phyloP scores from a whole-genome alignment of 2,113 vertebrate species.

The Cynoglossus semilaevis region DNA sequence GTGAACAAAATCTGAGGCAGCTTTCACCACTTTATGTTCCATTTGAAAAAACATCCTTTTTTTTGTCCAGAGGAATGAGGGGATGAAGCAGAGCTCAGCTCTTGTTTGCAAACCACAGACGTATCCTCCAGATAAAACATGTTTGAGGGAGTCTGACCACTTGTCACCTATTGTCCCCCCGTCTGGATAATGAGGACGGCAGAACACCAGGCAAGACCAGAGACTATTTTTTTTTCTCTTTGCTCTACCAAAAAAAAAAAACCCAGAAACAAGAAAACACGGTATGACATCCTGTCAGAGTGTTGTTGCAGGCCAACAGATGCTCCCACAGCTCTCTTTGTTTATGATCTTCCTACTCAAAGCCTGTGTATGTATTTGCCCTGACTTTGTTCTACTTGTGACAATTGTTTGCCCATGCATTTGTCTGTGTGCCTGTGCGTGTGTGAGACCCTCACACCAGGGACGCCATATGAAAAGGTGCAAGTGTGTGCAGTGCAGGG shows the following conservation, averaged over 20 bases:
- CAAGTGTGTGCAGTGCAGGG: slow-evolving; percentile 11
- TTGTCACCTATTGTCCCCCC: slow-evolving; percentile 31
- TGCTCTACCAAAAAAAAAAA: slow-evolving; percentile 2
- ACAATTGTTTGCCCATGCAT: slow-evolving; percentile 11
- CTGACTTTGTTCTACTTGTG: slow-evolving; percentile 25
- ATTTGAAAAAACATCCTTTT: slow-evolving; percentile 1
- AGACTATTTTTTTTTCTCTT: neutral
- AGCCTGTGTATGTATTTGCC: slow-evolving; percentile 30
- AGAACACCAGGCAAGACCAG: slow-evolving; percentile 20
- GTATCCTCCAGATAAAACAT: slow-evolving; percentile 33
- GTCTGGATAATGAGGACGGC: slow-evolving; percentile 45
- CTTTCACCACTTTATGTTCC: slow-evolving; percentile 2
- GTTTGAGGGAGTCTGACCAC: slow-evolving; percentile 29
- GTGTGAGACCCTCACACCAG: slow-evolving; percentile 5
- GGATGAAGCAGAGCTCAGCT: slow-evolving; percentile 1
- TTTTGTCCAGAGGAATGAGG: slow-evolving; percentile 2
- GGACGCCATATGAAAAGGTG: slow-evolving; percentile 6
- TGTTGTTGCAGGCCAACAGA: slow-evolving; percentile 25
- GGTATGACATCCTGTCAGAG: slow-evolving; percentile 44
- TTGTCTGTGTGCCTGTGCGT: neutral
- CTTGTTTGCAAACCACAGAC: slow-evolving; percentile 35
- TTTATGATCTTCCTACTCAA: slow-evolving; percentile 30
- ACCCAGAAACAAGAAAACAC: slow-evolving; percentile 15
- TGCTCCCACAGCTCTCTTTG: slow-evolving; percentile 44
- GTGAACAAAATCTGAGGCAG: neutral